Evolutionary conservation across 2,113 vertebrate species (phyloP).

Genomic region (Dolichotis patagonum): DNA sequence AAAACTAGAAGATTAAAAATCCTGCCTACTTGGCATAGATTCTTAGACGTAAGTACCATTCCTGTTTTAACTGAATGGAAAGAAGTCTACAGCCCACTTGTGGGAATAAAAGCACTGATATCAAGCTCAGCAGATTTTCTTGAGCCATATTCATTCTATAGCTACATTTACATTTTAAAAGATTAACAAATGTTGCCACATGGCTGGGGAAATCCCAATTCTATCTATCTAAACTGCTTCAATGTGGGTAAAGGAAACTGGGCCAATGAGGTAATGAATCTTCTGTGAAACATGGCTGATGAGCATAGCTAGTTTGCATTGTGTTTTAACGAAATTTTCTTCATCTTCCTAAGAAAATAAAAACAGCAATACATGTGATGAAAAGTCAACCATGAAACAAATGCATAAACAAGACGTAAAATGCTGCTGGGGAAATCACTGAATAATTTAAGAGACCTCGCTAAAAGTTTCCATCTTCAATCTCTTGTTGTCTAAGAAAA

Average conservation of each 20-base stretch:
- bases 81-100: not conserved
- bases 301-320: not conserved
- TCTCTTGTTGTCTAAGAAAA: slow-evolving; percentile 26
- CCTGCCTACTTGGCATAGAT: not conserved
- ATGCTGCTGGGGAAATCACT: slow-evolving; percentile 32
- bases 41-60: not conserved
- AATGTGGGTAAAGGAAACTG: not conserved
- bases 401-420: not conserved
- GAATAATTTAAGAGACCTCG: slow-evolving; percentile 11
- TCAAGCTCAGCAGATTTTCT: not conserved
- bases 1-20: not conserved
- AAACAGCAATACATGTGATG: not conserved
- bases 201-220: not conserved
- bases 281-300: not conserved
- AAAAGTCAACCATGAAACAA: slow-evolving; percentile 19
- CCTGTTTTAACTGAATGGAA: not conserved
- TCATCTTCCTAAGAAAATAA: slow-evolving; percentile 41
- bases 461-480: not conserved
- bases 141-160: not conserved
- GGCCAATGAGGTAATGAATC: not conserved
- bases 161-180: not conserved
- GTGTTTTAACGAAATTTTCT: slow-evolving; percentile 24
- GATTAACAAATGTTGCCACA: not conserved
- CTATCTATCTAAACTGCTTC: not conserved
- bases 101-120: not conserved